Base-by-base conservation (phyloP, 2,113 vertebrate species). In the Alouatta palliata region DNA sequence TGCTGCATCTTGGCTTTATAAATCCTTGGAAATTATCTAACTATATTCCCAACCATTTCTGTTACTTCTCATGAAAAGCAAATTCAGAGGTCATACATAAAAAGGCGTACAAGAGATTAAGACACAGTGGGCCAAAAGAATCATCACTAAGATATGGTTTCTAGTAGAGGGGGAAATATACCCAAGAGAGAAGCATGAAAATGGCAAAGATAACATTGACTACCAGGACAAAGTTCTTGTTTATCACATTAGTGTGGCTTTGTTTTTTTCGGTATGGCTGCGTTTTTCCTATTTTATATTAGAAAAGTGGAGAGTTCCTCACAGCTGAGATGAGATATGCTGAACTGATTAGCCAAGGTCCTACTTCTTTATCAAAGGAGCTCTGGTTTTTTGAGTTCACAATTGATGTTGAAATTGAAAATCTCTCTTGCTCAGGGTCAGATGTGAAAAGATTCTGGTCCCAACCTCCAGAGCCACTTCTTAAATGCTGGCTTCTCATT, bases 401-500 rank as follows among this genome's bases (percentile, higher is more conserved):
- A 54, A 52, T 71, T 56, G 27, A 30, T 40, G 66, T 75, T 91
- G 32, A 54, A 85, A 95, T 64, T 49, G 58, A 94, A 89, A 92
- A 66, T 86, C 80, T 13, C 49, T 58, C 71, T 95, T 92, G 56
- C 73, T 84, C 37, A 45, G 83, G 71, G 80, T 95, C 52, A 82
- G 23, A 95, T 85, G 52, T 92, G 77, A 81, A 92, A 58, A 86
- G 66, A 37, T 61, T 91, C n/a, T 45, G 21, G 25, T 73, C 5
- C 87, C 21, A 45, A 35, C 30, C 71, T 89, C 40, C 61, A 93
- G 61, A 95, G 71, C 6, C 40, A 45, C 70, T 56, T 80, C 95
- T 93, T 84, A 91, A 87, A 84, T 68, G 23, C 61, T 93, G 75
- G 14, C 8, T 87, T 90, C 87, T 96, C 49, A 76, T 95, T 84